These are phyloP conservation scores for Sminthurinus aureus DNA, from an alignment of 2,888 invertebrate genomes.

Conservation along the genomic window DNA sequence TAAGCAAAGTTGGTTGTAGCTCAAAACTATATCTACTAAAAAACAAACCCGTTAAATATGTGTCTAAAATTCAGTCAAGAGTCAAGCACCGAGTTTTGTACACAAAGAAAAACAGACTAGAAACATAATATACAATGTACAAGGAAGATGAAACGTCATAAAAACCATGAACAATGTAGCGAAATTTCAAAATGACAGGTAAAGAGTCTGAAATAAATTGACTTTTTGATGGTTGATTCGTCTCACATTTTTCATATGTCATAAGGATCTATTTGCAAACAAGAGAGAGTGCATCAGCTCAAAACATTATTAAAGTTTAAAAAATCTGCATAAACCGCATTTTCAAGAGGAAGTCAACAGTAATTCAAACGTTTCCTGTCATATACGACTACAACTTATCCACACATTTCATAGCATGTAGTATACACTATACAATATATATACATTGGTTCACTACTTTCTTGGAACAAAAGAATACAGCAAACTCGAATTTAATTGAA, in stretches of 20 bases:
- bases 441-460: too few relatives aligned
- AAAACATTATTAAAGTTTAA: neutral
- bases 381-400: neutral
- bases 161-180: neutral
- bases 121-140: conserved; percentile 4
- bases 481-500: too few relatives aligned
- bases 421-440: neutral
- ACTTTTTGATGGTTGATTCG: conserved; percentile 32
- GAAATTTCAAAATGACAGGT: neutral
- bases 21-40: too few relatives aligned
- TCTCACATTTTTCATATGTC: neutral
- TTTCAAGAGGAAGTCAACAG: conserved; percentile 10
- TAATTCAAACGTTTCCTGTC: conserved; percentile 25
- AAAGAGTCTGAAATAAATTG: conserved; percentile 29
- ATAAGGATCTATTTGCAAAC: conserved; percentile 14
- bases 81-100: neutral
- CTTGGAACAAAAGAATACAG: too few relatives aligned
- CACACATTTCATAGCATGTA: neutral
- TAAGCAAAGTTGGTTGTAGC: too few relatives aligned
- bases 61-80: too few relatives aligned
- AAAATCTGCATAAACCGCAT: conserved; percentile 21
- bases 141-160: too few relatives aligned
- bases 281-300: neutral
- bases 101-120: neutral
- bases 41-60: too few relatives aligned